Evolutionary conservation across 2,888 invertebrate species (phyloP), one percentile per base, ranked within the genome.

Genomic region (Lordiphosa fenestrarum): DNA sequence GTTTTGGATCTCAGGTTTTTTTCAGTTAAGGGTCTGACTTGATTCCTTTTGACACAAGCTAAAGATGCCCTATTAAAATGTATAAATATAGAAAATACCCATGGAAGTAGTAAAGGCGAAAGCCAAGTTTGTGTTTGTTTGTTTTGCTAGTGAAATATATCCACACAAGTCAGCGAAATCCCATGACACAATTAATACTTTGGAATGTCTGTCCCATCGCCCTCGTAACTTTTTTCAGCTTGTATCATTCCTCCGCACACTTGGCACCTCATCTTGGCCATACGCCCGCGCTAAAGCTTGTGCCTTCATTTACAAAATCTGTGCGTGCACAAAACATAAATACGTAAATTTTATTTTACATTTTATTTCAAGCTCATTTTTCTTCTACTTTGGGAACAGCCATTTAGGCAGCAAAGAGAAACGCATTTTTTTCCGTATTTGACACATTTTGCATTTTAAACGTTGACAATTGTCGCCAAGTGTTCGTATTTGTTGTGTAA

Each of bases 361-460:
- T 83, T 85, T 77, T 63, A 80, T 75, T 80, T 64, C 71, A 63
- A 52, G 56, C 85, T 80, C 85, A 83, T 77, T 85, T 85, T 83
- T 85, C 84, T 72, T 66, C 54, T 50, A 53, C 76, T 72, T 72
- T 68, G 66, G n/a, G 25, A 25, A 6, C 23, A 25, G 23, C 23
- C 23, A 25, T 51, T 36, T 10, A 10, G 19, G 59, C 25, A 48
- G 57, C 59, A 63, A 75, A 75, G 73, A 80, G 85, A 83, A 76
- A 83, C 76, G 83, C 58, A 69, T 68, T 23, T 40, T 33, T 77
- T 70, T 64, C 66, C 71, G 73, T 59, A 67, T 73, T 85, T 78
- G 77, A 78, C 77, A 78, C 77, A 85, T 78, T 78, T 77, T 66
- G 77, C 85, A 78, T 78, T 85, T 83, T 75, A 85, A 85, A 65